phyloP scores from a whole-genome alignment of 2,113 vertebrate species.

The Vulpes ferrilata region DNA sequence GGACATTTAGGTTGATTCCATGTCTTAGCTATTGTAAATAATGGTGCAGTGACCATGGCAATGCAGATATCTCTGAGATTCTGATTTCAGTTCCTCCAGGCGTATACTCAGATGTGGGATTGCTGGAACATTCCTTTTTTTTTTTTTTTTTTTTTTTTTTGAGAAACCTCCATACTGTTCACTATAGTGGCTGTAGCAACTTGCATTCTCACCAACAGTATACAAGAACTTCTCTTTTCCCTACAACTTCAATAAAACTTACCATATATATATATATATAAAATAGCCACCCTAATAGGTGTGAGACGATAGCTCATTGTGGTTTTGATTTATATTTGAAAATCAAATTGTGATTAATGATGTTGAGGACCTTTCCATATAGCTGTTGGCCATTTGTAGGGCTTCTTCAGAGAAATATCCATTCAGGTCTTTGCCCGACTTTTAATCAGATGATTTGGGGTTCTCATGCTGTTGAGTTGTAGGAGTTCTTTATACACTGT shows the following conservation, averaged over 20 bases:
- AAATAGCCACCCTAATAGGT: background rate
- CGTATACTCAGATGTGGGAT: background rate
- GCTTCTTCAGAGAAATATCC: background rate
- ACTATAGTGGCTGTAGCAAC: background rate
- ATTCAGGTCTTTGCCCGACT: background rate
- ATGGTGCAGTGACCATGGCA: background rate
- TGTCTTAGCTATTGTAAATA: background rate
- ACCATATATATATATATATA: no score
- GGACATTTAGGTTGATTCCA: background rate
- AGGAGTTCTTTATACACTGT: background rate
- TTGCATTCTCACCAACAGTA: background rate
- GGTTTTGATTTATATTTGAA: constrained; percentile 9
- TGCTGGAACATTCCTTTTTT: background rate
- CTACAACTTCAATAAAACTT: background rate
- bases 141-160: background rate
- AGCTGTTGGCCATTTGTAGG: background rate
- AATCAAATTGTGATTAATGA: background rate
- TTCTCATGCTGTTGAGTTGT: background rate
- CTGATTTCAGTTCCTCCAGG: background rate
- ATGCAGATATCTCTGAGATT: background rate
- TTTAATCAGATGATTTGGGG: background rate
- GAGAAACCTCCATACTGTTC: background rate
- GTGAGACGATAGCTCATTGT: background rate
- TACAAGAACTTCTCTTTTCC: background rate
- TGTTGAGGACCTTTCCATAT: background rate